Base-by-base conservation (phyloP, 1,140 invertebrate species). In the Papilio aristodemus region DNA sequence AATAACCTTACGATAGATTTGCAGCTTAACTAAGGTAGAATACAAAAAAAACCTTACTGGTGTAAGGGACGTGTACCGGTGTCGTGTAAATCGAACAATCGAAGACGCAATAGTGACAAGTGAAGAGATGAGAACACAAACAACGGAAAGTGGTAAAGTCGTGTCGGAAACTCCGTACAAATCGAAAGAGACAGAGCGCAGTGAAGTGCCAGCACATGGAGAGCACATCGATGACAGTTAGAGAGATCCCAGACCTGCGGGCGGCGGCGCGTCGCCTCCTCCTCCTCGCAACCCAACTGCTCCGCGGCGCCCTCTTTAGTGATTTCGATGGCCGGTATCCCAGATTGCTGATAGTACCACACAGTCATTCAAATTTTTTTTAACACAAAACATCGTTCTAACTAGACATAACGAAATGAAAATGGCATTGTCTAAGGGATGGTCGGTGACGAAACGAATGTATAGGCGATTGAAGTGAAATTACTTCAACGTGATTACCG, bases 321-420 rank as follows among this genome's bases (percentile, higher is more conserved):
- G 81, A 98, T 97, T 94, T 97, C 97, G 93, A 95, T 93, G 86
- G 94, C 94, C 91, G 89, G 87, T 86, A 91, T 91, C 79, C 89
- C 90, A 82, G 89, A 89, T 87, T 91, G 87, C 90, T 91, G 76
- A 86, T 83, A 83, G 78, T 82, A 91, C 88, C 85, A 88, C 81
- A 90, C 75, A 79, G 77, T 89, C 79, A 89, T 89, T 90, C 81
- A 85, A n/a, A 84, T 73, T 86, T 84, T 82, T 84, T 83, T 84
- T 77, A 80, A 73, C 76, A 85, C 71, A 84, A 71, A 36, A 80
- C 76, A 79, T 78, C 75, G 68, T 73, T 78, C 75, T 76, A 77
- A 76, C 74, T 72, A 78, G 74, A 82, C 74, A 85, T 83, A 77
- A 81, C 69, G 78, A 81, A 73, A 75, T 85, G 76, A 78, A 76